Evolutionary conservation across 2,888 invertebrate genomes (phyloP).

Genomic region (Yponomeuta cagnagella): DNA sequence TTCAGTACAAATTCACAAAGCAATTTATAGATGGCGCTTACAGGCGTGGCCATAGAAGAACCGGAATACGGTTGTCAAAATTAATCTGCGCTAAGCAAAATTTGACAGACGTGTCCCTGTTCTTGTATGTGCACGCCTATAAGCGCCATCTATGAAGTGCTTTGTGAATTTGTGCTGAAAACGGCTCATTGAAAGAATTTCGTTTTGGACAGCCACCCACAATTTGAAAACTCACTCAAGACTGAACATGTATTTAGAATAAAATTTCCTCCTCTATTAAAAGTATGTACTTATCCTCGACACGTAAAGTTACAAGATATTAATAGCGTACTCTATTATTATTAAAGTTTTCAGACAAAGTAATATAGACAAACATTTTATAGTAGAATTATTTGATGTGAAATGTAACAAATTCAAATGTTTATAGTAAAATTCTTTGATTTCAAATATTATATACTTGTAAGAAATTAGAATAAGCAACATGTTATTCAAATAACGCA

Average conservation of each 20-base stretch:
- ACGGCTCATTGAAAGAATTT: background rate
- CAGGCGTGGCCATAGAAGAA: too few relatives aligned
- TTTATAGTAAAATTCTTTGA: too few relatives aligned
- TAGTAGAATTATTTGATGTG: background rate
- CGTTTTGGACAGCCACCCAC: background rate
- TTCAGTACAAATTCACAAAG: too few relatives aligned
- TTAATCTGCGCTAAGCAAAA: too few relatives aligned
- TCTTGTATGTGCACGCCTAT: too few relatives aligned
- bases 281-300: slow-evolving; percentile 60
- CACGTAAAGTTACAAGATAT: slow-evolving; percentile 1
- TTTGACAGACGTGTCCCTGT: too few relatives aligned
- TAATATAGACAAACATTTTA: background rate
- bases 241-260: slow-evolving; percentile 49
- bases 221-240: slow-evolving; percentile 29
- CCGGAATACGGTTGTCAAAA: too few relatives aligned
- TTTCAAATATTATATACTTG: background rate
- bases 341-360: background rate
- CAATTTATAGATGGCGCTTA: too few relatives aligned
- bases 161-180: too few relatives aligned
- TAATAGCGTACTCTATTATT: slow-evolving; percentile 1
- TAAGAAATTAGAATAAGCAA: background rate
- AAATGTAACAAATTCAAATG: background rate
- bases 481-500: too few relatives aligned
- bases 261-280: slow-evolving; percentile 26
- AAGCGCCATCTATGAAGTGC: too few relatives aligned